A percentile compares a stretch with the other conserved stretches of the same genome.
Conservation (phyloP, 2,113 vertebrate species). For the Dromiciops gliroides region DNA sequence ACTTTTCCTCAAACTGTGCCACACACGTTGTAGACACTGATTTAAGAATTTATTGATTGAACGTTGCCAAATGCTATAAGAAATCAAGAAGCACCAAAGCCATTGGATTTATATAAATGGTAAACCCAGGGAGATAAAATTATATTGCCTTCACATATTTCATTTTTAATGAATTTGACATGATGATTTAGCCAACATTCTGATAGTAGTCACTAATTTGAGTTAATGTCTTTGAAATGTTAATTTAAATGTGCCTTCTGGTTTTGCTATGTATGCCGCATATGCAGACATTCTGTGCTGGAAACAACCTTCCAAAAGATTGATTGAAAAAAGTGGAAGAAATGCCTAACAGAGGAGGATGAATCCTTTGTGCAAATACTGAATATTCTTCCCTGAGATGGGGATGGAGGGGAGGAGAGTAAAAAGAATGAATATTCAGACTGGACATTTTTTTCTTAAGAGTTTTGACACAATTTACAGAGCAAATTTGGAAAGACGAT, state of each 20-base stretch:
- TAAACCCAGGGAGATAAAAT: not conserved
- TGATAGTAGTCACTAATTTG: not conserved
- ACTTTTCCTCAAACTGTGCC: not conserved
- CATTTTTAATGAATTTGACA: not conserved
- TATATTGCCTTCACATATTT: not conserved
- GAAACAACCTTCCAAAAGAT: not conserved
- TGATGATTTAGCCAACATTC: not conserved
- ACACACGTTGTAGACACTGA: not conserved
- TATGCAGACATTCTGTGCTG: constrained; percentile 1
- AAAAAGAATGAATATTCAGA: not conserved
- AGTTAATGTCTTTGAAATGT: not conserved
- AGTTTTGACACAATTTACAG: not conserved
- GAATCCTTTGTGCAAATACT: constrained; percentile 1
- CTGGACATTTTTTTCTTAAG: not conserved
- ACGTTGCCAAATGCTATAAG: not conserved
- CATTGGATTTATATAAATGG: not conserved
- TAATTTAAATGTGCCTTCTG: not conserved
- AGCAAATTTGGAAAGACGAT: not conserved
- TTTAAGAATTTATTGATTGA: not conserved
- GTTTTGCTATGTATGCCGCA: not conserved
- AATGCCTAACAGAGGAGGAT: not conserved
- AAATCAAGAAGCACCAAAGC: not conserved
- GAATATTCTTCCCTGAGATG: not conserved
- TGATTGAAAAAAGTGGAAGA: not conserved
- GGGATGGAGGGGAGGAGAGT: not conserved